These are phyloP conservation scores for Lagria hirta DNA, from an alignment of 2,888 invertebrate genomes.

Conservation along the genomic window DNA sequence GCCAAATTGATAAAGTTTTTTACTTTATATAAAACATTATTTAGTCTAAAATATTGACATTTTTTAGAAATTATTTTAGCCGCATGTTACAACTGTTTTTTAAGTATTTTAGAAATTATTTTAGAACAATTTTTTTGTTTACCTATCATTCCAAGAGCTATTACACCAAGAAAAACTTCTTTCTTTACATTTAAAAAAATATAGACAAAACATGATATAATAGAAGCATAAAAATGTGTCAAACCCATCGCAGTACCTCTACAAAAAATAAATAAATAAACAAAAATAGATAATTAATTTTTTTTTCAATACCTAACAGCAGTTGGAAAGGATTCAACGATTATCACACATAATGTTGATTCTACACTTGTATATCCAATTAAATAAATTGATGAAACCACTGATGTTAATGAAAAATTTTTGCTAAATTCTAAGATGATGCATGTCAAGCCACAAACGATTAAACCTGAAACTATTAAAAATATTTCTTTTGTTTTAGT, in stretches of 20 bases:
- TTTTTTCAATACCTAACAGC: constrained; percentile 33
- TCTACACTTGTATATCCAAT: constrained; percentile 20
- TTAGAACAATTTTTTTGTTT: too few relatives aligned
- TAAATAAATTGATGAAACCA: constrained; percentile 13
- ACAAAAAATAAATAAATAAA: constrained; percentile 2
- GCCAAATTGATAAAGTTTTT: too few relatives aligned
- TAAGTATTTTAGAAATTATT: too few relatives aligned
- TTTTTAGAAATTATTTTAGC: too few relatives aligned
- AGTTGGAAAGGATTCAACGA: constrained; percentile 40
- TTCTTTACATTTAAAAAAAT: constrained; percentile 9
- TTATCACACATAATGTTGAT: constrained; percentile 32
- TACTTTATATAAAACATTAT: too few relatives aligned
- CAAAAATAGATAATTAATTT: constrained; percentile 2
- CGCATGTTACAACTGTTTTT: too few relatives aligned
- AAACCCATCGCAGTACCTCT: constrained; percentile 13
- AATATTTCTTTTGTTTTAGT: too few relatives aligned
- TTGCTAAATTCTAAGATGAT: constrained; percentile 15
- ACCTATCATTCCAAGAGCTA: too few relatives aligned
- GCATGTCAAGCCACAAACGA: constrained; percentile 16
- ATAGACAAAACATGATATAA: constrained; percentile 5
- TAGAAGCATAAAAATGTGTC: not conserved
- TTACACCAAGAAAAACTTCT: too few relatives aligned
- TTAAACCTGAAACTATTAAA: constrained; percentile 27
- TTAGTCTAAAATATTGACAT: too few relatives aligned
- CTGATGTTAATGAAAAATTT: constrained; percentile 7